Evolutionary conservation across 1,140 invertebrate species (phyloP).

Genomic region (Reticulitermes speratus): DNA sequence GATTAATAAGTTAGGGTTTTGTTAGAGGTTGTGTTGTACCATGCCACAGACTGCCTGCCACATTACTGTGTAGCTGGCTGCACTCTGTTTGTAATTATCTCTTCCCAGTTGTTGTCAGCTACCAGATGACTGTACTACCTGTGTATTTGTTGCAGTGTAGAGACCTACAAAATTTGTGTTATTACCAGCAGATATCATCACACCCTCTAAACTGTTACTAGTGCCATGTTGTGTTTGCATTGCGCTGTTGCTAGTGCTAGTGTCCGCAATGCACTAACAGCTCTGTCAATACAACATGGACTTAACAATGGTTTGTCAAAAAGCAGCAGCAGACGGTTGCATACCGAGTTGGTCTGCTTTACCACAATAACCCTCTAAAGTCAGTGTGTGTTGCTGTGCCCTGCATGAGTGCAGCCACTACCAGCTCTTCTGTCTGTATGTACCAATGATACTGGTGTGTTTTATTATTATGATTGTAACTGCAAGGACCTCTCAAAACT

Average conservation of each 20-base stretch:
- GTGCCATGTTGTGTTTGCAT: neutral
- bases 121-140: neutral
- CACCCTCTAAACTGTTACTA: neutral
- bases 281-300: neutral
- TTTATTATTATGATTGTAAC: conserved; percentile 33
- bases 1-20: no score
- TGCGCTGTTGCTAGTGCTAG: no score
- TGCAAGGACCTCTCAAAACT: conserved; percentile 74
- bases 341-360: neutral
- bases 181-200: neutral
- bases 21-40: neutral
- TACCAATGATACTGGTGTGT: neutral
- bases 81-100: neutral
- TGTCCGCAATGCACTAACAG: neutral
- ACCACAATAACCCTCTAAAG: neutral
- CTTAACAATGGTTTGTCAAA: neutral
- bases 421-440: conserved; percentile 9
- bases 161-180: conserved; percentile 1
- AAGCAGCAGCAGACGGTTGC: neutral
- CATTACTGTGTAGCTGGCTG: neutral
- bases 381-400: neutral
- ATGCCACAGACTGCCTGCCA: neutral
- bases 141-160: neutral
- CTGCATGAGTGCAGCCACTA: neutral
- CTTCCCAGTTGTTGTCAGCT: neutral